Percentiles rank a stretch among this genome's conserved stretches.
phyloP scores from a whole-genome alignment of 1,140 invertebrate species.

The Tetragonula clypearis region DNA sequence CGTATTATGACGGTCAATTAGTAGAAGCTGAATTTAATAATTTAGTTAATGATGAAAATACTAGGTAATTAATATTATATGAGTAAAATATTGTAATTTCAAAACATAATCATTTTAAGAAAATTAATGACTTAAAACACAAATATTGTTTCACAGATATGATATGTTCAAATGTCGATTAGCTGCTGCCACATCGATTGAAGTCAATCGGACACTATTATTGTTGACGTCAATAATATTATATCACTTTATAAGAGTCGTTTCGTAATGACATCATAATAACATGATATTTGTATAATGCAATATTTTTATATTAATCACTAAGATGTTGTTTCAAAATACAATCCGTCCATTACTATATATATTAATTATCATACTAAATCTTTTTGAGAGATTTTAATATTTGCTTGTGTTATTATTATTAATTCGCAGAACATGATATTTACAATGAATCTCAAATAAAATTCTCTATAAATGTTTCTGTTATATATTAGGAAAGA shows the following conservation, averaged over 20 bases:
- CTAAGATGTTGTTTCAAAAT: not conserved
- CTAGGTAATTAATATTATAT: slow-evolving; percentile 82
- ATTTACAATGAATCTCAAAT: not conserved
- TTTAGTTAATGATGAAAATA: slow-evolving; percentile 89
- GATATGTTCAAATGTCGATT: slow-evolving; percentile 96
- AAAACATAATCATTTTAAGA: not conserved
- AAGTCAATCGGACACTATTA: slow-evolving; percentile 80
- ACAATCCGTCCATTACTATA: not conserved
- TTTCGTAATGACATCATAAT: slow-evolving; percentile 23
- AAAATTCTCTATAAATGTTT: not conserved
- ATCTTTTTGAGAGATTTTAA: not conserved
- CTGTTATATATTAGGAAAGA: not conserved
- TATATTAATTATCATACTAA: not conserved
- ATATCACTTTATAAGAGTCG: slow-evolving; percentile 66
- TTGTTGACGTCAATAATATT: slow-evolving; percentile 73
- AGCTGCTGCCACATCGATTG: slow-evolving; percentile 87
- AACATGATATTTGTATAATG: not conserved
- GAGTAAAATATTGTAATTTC: not conserved
- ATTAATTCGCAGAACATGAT: not conserved
- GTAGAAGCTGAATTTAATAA: slow-evolving; percentile 97
- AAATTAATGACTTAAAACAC: not conserved
- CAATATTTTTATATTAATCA: not conserved
- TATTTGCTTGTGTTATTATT: not conserved
- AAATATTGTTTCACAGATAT: slow-evolving; percentile 81
- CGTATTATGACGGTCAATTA: slow-evolving; percentile 97